Percentiles rank a stretch among this genome's conserved stretches.
phyloP scores from a whole-genome alignment of 92 coral and sea anemone species.

The Umimayanthus chanpuru region DNA sequence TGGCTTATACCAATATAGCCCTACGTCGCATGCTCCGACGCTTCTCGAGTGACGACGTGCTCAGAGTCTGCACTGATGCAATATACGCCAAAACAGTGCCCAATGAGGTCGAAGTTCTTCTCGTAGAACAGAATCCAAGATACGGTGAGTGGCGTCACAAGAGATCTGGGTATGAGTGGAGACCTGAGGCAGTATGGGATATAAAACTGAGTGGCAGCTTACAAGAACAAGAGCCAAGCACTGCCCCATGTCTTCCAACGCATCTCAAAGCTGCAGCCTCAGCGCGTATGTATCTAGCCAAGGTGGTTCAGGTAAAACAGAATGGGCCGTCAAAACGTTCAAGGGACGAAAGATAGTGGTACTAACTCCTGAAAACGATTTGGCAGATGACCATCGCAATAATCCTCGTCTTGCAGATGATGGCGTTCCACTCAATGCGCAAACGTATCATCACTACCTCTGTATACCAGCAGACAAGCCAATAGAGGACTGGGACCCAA shows the following conservation, averaged over 20 bases:
- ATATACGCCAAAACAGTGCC: not conserved
- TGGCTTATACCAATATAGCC: no score
- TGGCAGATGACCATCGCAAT: not conserved
- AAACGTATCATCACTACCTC: not conserved
- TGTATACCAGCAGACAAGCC: slow-evolving; percentile 20
- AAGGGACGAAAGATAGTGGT: no score
- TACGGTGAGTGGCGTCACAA: no score
- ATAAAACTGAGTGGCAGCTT: no score
- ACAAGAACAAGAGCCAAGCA: not conserved
- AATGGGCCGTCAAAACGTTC: slow-evolving; percentile 20
- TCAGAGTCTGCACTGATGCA: no score
- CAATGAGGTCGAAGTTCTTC: no score
- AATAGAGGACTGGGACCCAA: no score
- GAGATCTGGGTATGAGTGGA: not conserved
- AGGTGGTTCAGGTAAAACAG: not conserved
- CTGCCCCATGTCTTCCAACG: not conserved
- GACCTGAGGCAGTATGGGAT: not conserved
- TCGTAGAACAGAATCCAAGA: no score
- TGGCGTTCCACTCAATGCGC: not conserved
- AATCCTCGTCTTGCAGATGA: slow-evolving; percentile 12
- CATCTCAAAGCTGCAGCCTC: not conserved
- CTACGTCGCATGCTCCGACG: not conserved
- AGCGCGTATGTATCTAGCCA: no score
- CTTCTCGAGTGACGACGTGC: not conserved
- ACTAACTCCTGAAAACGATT: no score